phyloP scores from a whole-genome alignment of 2,888 invertebrate species.

The Orthosia cruda region DNA sequence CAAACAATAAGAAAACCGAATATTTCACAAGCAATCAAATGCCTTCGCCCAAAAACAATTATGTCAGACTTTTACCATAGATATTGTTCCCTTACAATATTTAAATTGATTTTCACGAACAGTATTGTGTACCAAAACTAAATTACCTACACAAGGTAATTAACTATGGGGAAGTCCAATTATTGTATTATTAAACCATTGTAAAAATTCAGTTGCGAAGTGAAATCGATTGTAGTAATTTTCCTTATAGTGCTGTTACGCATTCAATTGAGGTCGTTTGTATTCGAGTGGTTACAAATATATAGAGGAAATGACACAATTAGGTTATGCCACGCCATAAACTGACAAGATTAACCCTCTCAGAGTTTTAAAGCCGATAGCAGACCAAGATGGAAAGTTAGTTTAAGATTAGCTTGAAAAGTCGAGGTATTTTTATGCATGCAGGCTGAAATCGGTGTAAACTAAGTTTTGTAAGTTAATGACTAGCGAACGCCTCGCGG shows the following conservation, averaged over 20 bases:
- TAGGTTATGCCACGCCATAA: conserved; percentile 25
- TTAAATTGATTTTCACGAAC: not conserved
- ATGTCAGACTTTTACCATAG: not conserved
- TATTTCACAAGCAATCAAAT: not conserved
- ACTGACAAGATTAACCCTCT: not conserved
- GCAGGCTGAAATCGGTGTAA: too few species aligned
- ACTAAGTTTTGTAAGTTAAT: too few species aligned
- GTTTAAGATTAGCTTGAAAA: too few species aligned
- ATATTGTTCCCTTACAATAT: not conserved
- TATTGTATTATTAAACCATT: conserved; percentile 14
- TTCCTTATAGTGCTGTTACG: conserved; percentile 18
- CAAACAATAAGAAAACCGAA: not conserved
- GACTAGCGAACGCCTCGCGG: too few species aligned
- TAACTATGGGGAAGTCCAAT: conserved; percentile 17
- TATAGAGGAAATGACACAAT: conserved; percentile 3
- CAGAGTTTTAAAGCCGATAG: too few species aligned
- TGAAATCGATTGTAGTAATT: conserved; percentile 11
- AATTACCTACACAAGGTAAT: conserved; percentile 9
- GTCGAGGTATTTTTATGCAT: too few species aligned
- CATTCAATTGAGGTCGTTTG: conserved; percentile 19
- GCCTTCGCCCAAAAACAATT: not conserved
- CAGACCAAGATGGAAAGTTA: too few species aligned
- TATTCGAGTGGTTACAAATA: conserved; percentile 1
- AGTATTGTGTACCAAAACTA: conserved; percentile 18
- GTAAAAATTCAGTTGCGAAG: conserved; percentile 5